Evolutionary conservation across 2,797 vertebrate genomes (phyloP).

Genomic region (Phrynocephalus vlangalii): DNA sequence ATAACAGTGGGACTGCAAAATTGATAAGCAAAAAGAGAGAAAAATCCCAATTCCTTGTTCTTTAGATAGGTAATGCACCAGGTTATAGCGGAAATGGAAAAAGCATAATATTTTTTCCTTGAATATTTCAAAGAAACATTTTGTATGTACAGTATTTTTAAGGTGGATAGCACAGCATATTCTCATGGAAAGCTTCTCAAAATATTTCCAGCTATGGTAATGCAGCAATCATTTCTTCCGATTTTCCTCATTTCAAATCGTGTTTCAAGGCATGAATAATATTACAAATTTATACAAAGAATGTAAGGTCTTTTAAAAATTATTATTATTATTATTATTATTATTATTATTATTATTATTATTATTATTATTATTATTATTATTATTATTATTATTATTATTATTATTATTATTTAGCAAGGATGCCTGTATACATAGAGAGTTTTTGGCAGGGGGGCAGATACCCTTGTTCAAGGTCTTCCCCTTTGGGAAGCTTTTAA

Average conservation of each 20-base stretch:
- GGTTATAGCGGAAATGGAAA: constrained; percentile 55
- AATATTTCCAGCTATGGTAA: constrained; percentile 34
- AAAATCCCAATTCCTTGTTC: constrained; percentile 58
- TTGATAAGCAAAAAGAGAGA: constrained; percentile 58
- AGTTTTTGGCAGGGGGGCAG: neutral
- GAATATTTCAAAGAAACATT: constrained; percentile 62
- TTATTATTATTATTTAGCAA: no score
- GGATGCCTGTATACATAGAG: neutral
- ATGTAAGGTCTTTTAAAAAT: neutral
- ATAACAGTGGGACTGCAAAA: constrained; percentile 66
- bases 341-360: no score
- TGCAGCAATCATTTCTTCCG: constrained; percentile 54
- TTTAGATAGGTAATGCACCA: constrained; percentile 66
- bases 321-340: no score
- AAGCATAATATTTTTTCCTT: constrained; percentile 46
- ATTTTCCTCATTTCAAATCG: neutral
- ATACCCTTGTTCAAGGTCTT: neutral
- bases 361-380: no score
- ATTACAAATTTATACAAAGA: neutral
- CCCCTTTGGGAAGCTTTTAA: neutral
- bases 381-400: no score
- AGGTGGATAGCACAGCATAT: neutral
- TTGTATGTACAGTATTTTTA: constrained; percentile 23
- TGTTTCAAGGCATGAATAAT: neutral
- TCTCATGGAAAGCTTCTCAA: neutral